Evolutionary conservation across 1,140 invertebrate species (phyloP).

Genomic region (Lasaia peninsularis): DNA sequence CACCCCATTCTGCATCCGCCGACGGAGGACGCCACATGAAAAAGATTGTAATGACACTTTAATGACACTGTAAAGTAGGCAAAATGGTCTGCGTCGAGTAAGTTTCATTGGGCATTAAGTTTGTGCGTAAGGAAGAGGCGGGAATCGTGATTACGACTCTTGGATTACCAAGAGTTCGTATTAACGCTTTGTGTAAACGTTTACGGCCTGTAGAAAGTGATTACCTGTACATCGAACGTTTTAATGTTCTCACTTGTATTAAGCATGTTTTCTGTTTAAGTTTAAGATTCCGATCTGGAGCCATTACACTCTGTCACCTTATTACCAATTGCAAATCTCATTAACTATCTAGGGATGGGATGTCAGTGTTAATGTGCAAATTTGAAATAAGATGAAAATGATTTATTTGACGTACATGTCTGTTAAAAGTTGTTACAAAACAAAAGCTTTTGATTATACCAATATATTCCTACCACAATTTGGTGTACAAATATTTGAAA

Average conservation of each 20-base stretch:
- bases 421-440: too few species aligned
- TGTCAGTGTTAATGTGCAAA: too few species aligned
- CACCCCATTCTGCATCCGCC: slow-evolving; percentile 72
- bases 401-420: too few species aligned
- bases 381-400: too few species aligned
- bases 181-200: neutral
- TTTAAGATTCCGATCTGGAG: too few species aligned
- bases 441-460: too few species aligned
- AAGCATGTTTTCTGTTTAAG: too few species aligned
- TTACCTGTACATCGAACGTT: neutral
- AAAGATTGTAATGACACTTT: slow-evolving; percentile 56
- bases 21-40: slow-evolving; percentile 55
- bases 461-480: too few species aligned
- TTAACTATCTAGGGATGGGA: too few species aligned
- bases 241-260: neutral
- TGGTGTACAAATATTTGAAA: too few species aligned
- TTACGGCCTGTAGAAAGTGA: neutral
- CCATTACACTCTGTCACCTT: too few species aligned
- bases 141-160: slow-evolving; percentile 31
- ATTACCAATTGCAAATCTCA: too few species aligned
- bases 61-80: slow-evolving; percentile 52
- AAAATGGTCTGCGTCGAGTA: slow-evolving; percentile 27
- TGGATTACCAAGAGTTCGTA: neutral
- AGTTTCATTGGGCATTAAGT: slow-evolving; percentile 36
- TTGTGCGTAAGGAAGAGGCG: slow-evolving; percentile 37